Base-by-base conservation (phyloP, 2,888 invertebrate species). In the Amorpha juglandis region DNA sequence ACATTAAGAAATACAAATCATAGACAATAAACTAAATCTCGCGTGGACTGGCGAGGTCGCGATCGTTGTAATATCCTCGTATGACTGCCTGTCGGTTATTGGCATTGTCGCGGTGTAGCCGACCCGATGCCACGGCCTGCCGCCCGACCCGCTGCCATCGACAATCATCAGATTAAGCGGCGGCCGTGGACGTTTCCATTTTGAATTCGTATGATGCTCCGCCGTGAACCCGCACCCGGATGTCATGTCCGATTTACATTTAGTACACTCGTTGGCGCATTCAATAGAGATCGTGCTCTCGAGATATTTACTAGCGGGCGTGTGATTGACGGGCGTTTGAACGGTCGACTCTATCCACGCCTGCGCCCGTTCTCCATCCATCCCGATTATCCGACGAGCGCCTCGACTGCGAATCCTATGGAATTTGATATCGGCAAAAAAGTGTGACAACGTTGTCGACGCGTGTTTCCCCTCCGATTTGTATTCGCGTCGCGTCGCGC, bases 201-300 rank as follows among this genome's bases (percentile, higher is more conserved):
- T 88, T 82, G 83, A 84, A 83, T 88, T 82, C 75, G 86, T 82
- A 76, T 73, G 83, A 88, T 87, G 87, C 82, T 83, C 83, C 83
- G 55, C 55, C 81, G 82, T 90, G 88, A 90, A 87, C 89, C 87
- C 82, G 86, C 90, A 89, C 89, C 91, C 90, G 90, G 91, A 91
- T 91, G 90, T 90, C 90, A 87, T 89, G 87, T 89, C 86, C 78
- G 82, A 83, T 88, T 87, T 85, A 84, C 84, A 86, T 88, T 88
- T 85, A 75, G 86, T 80, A 82, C 84, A 85, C 83, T 87, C 79
- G 81, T 83, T 84, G 58, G 58, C 58, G 78, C 81, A 80, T 85
- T 85, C 78, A 83, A 86, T 82, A 77, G 80, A 76, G 77, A 76
- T 87, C 87, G 86, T 87, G 87, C 82, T 72, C 72, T 71, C 67